Conservation (phyloP, 2,888 invertebrate genomes). For the Hemaris fuciformis region DNA sequence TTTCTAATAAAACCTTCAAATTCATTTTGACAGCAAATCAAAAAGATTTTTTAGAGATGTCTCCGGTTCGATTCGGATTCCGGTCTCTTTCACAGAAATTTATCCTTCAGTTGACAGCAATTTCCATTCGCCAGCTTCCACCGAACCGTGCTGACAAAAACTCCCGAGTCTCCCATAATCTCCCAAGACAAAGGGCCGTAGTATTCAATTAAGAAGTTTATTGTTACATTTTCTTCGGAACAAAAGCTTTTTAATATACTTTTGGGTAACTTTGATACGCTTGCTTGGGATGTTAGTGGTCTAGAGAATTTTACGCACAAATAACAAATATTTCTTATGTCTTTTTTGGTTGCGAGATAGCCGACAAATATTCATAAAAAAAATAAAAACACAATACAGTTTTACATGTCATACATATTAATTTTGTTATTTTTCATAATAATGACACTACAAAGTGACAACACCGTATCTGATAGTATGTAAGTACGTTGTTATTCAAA, state of each 20-base stretch:
- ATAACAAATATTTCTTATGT: background rate
- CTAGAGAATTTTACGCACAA: background rate
- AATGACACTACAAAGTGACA: too few relatives aligned
- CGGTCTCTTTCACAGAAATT: background rate
- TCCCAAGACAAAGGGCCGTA: background rate
- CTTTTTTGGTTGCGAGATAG: background rate
- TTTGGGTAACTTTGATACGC: background rate
- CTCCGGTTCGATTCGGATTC: background rate
- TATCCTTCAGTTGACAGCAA: background rate
- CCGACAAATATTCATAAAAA: too few relatives aligned
- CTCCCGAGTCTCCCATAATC: background rate
- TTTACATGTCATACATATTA: too few relatives aligned
- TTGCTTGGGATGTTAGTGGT: background rate
- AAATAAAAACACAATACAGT: too few relatives aligned
- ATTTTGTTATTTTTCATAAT: too few relatives aligned
- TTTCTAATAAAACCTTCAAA: background rate
- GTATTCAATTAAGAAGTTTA: conserved; percentile 10
- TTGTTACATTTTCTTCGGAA: background rate
- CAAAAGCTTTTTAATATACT: background rate
- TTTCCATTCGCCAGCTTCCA: background rate
- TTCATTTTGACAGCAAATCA: background rate
- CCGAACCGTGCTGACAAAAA: background rate
- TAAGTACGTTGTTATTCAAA: too few relatives aligned
- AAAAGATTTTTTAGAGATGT: background rate
- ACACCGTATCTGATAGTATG: too few relatives aligned